Evolutionary conservation across 92 coral and sea anemone genomes (phyloP).

Genomic region (Muricea muricata): DNA sequence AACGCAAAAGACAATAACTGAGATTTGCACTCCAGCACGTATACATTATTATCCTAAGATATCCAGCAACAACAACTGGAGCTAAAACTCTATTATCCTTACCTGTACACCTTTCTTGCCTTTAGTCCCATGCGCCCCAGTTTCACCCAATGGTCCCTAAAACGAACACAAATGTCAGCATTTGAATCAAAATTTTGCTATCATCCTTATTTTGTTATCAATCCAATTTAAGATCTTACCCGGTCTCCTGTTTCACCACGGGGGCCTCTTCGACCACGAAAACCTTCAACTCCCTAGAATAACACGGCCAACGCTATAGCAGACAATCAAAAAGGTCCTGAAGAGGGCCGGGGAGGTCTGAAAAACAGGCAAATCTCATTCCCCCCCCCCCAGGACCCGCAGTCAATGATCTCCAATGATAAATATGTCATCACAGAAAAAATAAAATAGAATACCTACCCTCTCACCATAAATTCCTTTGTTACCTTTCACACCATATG

Average conservation of each 20-base stretch:
- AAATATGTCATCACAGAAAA: too few species aligned
- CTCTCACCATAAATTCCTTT: not conserved
- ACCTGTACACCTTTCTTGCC: conserved; percentile 35
- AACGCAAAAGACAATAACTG: not conserved
- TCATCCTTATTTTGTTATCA: too few species aligned
- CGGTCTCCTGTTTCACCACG: conserved; percentile 11
- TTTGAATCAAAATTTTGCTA: not conserved
- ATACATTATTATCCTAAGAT: not conserved
- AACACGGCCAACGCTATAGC: not conserved
- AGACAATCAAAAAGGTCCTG: too few species aligned
- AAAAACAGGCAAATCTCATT: too few species aligned
- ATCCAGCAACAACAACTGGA: too few species aligned
- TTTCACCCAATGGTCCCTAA: conserved; percentile 16
- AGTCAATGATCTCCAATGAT: too few species aligned
- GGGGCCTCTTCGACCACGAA: conserved; percentile 1
- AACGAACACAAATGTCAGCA: not conserved
- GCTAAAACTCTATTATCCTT: not conserved
- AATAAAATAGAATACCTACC: not conserved
- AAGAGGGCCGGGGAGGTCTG: too few species aligned
- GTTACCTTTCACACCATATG: not conserved
- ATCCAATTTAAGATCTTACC: too few species aligned
- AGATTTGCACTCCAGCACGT: not conserved
- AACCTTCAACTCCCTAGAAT: conserved; percentile 16
- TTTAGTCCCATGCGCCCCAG: conserved; percentile 4
- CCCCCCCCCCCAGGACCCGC: too few species aligned